phyloP scores from a whole-genome alignment of 2,797 vertebrate genomes.

The Labroides dimidiatus region DNA sequence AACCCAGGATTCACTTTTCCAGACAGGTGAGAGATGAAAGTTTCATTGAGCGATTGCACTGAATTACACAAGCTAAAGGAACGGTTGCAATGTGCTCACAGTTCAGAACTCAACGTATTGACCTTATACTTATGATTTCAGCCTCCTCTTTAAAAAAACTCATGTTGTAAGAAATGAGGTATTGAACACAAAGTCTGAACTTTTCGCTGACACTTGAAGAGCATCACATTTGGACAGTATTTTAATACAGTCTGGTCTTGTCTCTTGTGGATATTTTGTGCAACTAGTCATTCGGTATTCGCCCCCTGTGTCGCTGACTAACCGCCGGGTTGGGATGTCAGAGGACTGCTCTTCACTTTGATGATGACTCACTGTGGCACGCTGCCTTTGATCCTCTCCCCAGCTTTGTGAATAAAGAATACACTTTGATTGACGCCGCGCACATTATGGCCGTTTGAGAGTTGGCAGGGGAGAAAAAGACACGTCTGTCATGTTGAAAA shows the following conservation, averaged over 20 bases:
- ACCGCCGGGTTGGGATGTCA: slow-evolving; percentile 67
- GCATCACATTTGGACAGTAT: background rate
- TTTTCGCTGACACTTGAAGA: background rate
- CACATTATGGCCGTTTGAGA: slow-evolving; percentile 71
- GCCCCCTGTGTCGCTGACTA: slow-evolving; percentile 55
- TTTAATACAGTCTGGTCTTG: background rate
- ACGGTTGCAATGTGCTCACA: background rate
- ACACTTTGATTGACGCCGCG: slow-evolving; percentile 72
- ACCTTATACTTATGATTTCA: slow-evolving; percentile 8
- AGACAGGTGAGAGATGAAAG: slow-evolving; percentile 11
- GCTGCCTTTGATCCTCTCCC: slow-evolving; percentile 73
- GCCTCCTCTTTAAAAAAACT: background rate
- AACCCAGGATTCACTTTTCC: slow-evolving; percentile 13
- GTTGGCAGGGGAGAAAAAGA: slow-evolving; percentile 72
- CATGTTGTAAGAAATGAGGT: background rate
- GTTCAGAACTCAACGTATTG: background rate
- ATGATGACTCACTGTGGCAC: slow-evolving; percentile 71
- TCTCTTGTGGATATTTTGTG: slow-evolving; percentile 16
- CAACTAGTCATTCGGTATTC: slow-evolving; percentile 23
- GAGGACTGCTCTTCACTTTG: slow-evolving; percentile 66
- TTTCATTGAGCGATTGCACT: slow-evolving; percentile 1
- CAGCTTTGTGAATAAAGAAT: slow-evolving; percentile 80
- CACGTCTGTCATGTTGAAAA: slow-evolving; percentile 72
- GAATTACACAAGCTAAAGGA: slow-evolving; percentile 16
- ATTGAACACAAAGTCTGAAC: slow-evolving; percentile 2